Base-by-base conservation (phyloP, 2,888 invertebrate species). In the Leptarthrus brevirostris region DNA sequence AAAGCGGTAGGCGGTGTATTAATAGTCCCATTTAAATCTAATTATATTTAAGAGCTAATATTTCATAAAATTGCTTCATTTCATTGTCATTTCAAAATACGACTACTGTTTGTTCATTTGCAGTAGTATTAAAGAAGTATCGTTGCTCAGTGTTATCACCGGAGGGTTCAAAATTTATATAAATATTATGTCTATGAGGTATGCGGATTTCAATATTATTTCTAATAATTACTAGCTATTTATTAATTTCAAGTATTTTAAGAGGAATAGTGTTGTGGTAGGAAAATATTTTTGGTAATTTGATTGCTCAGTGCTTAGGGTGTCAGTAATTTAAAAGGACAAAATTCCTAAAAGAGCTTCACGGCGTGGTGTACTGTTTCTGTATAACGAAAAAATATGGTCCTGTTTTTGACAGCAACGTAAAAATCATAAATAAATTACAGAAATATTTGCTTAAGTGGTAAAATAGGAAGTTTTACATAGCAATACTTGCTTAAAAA, bases 1-100 rank as follows among this genome's bases (percentile, higher is more conserved):
- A n/a, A n/a, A n/a, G n/a, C n/a, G n/a, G n/a, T n/a, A n/a, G n/a
- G 26, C 20, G 14, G 22, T 52, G 40, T 54, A 40, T 82, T 83
- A 83, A 84, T 84, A 84, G 84, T 84, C 84, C 82, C 84, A 84
- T 84, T 83, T 80, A 82, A 81, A 84, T 83, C 82, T 82, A 81
- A 76, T 72, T 64, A 72, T 53, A 61, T 54, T 70, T 72, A 70
- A 73, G 66, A 70, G 70, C 66, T 73, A 71, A 71, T 36, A 54
- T 54, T 71, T 56, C n/a, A 56, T 40, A 71, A 54, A 44, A 34
- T 54, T 72, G 56, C 54, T 72, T 72, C 16, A 52, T 20, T 72
- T 72, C 40, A 40, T 72, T 40, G 26, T 64, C 64, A 64, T 44
- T 44, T 72, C 54, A 72, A 78, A 81, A 80, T 81, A 81, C 78